Evolutionary conservation across 2,888 invertebrate genomes (phyloP), one percentile per base, ranked within the genome.

Genomic region (Esperia sulphurella): DNA sequence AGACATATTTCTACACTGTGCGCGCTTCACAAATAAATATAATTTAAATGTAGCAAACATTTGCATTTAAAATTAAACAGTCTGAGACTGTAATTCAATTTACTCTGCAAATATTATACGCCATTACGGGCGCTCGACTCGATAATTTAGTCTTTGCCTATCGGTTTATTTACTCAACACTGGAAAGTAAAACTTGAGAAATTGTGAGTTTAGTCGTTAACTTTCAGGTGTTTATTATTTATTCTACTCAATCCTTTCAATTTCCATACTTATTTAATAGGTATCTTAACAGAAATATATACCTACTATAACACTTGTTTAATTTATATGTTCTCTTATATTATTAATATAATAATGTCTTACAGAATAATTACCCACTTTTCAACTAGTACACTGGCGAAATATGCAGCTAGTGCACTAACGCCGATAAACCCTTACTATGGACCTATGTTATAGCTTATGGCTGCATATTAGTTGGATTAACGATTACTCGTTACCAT

Each of bases 61-160:
- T 78, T 74, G 64, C 65, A 59, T 64, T 69, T 59, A 54, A 73
- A 74, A 78, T 76, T 73, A 75, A 75, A 75, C 72, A 77, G 71
- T 70, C 68, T 69, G 58, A 59, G 59, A 52, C 62, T 64, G 65
- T 71, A 70, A 79, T 79, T 77, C 64, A 74, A 79, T 83, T 81
- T 77, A 61, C 69, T 67, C 48, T 41, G 68, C 72, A 79, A 79
- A 78, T 50, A 50, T 50, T 69, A 75, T 64, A 59, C 61, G 55
- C 63, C 55, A 61, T 63, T 58, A 59, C 49, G 56, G 59, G 48
- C 53, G 50, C 49, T 54, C 50, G 51, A 57, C 60, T 66, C 59
- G 61, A 72, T 71, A 67, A 72, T 71, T 71, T 63, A 62, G 62
- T 57, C 59, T 65, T 66, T 55, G 53, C 50, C 55, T 54, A 52